Percentiles rank a stretch among this genome's conserved stretches.
Conservation (phyloP, 2,888 invertebrate species). For the Xestia rhomboidea region DNA sequence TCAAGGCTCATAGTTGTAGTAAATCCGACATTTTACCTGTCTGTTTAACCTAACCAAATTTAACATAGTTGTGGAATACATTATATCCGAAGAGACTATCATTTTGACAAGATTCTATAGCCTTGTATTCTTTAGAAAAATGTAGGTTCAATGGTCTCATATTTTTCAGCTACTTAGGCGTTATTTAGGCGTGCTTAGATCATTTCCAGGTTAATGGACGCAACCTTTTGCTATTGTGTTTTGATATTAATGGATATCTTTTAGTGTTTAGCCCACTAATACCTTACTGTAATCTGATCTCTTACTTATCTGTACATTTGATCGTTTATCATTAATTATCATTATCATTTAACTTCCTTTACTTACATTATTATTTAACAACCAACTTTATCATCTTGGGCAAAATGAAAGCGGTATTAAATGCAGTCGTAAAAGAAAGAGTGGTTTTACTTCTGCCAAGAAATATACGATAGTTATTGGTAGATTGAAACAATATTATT, state of each 20-base stretch:
- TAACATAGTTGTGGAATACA: conserved; percentile 6
- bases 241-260: neutral
- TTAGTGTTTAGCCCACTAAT: neutral
- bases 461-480: neutral
- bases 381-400: neutral
- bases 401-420: neutral
- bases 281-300: neutral
- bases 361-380: neutral
- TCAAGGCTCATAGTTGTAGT: neutral
- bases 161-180: neutral
- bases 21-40: conserved; percentile 1
- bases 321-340: no score
- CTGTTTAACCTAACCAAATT: neutral
- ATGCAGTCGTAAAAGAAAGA: neutral
- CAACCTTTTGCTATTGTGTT: neutral
- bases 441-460: no score
- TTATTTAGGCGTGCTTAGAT: neutral
- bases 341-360: no score
- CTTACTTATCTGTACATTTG: neutral
- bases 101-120: conserved; percentile 17
- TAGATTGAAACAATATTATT: neutral
- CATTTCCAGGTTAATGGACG: conserved; percentile 8
- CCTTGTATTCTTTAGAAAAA: conserved; percentile 10
- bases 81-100: neutral
- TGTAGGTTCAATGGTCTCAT: conserved; percentile 13